Evolutionary conservation across 2,797 vertebrate species (phyloP).

Genomic region (Pipistrellus pipistrellus): DNA sequence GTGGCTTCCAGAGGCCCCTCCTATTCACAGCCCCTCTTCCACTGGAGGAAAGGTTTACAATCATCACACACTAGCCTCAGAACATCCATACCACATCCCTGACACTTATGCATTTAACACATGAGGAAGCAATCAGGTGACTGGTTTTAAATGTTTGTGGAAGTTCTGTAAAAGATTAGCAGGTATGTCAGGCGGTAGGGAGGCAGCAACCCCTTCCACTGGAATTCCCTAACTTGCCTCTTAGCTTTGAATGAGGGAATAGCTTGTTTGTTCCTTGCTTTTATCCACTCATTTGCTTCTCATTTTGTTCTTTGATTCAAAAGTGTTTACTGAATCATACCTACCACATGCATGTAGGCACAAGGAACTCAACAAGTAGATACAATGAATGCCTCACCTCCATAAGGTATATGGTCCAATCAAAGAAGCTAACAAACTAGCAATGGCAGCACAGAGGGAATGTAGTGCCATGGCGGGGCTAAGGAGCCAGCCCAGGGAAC

Average conservation of each 20-base stretch:
- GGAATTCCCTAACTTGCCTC: constrained; percentile 17
- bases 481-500: neutral
- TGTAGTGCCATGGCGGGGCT: neutral
- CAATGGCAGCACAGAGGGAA: neutral
- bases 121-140: neutral
- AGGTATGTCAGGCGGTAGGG: neutral
- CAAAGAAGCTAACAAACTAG: neutral
- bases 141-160: neutral
- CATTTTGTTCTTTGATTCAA: constrained; percentile 24
- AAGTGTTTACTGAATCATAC: neutral
- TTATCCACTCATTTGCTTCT: neutral
- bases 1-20: neutral
- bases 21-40: neutral
- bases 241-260: neutral
- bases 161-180: neutral
- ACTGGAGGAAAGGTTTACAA: neutral
- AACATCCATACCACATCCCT: neutral
- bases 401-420: neutral
- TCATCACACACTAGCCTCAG: too few species aligned
- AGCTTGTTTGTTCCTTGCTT: neutral
- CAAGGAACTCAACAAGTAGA: neutral
- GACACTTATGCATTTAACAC: neutral
- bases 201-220: neutral
- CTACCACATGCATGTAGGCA: neutral
- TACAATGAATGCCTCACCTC: neutral